Percentiles rank a stretch among this genome's conserved stretches.
phyloP scores from a whole-genome alignment of 2,888 invertebrate genomes.

The Amphipoea oculea region DNA sequence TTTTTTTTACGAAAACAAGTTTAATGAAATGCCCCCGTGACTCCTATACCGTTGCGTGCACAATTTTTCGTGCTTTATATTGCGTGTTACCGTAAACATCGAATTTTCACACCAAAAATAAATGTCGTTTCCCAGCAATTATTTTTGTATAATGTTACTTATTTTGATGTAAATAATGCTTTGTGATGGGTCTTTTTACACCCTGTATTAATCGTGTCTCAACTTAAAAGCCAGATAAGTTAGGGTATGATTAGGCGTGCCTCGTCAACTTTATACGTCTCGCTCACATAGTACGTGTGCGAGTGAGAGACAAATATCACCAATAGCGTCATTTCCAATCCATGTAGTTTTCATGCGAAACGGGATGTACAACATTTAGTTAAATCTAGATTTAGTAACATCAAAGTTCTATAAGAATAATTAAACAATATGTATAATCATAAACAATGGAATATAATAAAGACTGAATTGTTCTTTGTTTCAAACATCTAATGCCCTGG shows the following conservation, averaged over 20 bases:
- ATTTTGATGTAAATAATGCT: neutral
- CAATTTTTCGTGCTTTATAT: neutral
- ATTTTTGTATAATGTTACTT: neutral
- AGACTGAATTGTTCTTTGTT: slow-evolving; percentile 51
- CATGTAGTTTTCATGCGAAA: neutral
- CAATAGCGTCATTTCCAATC: neutral
- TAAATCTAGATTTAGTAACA: slow-evolving; percentile 6
- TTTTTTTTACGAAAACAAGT: neutral
- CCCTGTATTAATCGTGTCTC: neutral
- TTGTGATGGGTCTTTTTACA: neutral
- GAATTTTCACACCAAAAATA: neutral
- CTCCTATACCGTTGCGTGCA: neutral
- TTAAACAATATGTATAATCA: neutral
- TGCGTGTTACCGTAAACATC: neutral
- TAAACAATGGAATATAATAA: slow-evolving; percentile 37
- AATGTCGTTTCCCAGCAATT: neutral
- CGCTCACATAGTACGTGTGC: neutral
- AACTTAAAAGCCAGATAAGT: neutral
- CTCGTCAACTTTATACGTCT: neutral
- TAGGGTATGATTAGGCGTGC: neutral
- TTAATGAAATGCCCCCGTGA: neutral
- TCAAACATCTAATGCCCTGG: slow-evolving; percentile 55
- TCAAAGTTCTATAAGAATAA: neutral
- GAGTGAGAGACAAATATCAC: slow-evolving; percentile 2
- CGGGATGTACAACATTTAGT: neutral